phyloP scores from a whole-genome alignment of 2,113 vertebrate genomes.

The Polypterus senegalus region DNA sequence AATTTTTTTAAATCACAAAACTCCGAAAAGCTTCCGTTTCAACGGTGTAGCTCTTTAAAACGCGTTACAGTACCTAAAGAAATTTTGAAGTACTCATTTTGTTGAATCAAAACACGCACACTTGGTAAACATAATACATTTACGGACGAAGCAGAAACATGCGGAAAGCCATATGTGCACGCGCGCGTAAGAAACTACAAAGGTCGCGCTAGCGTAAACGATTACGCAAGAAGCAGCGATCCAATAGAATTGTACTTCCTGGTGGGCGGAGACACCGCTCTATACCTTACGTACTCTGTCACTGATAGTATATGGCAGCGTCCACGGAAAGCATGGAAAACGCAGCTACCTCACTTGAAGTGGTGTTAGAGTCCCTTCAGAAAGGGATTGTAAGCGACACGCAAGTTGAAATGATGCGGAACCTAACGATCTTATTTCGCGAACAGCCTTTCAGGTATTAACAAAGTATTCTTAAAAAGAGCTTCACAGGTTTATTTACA shows the following conservation, averaged over 20 bases:
- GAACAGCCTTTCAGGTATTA: conserved; percentile 3
- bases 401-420: neutral
- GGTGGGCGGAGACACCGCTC: too few species aligned
- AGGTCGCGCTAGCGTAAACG: neutral
- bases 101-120: too few species aligned
- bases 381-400: neutral
- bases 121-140: too few species aligned
- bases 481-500: too few species aligned
- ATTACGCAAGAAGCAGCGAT: neutral
- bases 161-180: neutral
- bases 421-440: neutral
- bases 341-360: neutral
- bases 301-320: conserved; percentile 3
- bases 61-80: too few species aligned
- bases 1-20: neutral
- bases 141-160: too few species aligned
- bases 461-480: too few species aligned
- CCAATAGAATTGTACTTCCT: too few species aligned
- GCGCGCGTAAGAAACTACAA: neutral
- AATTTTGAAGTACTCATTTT: too few species aligned
- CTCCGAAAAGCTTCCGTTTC: neutral
- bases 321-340: neutral
- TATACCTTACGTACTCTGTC: too few species aligned
- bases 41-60: too few species aligned
- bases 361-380: neutral